phyloP scores from a whole-genome alignment of 2,797 vertebrate genomes.

The Sitta carolinensis region DNA sequence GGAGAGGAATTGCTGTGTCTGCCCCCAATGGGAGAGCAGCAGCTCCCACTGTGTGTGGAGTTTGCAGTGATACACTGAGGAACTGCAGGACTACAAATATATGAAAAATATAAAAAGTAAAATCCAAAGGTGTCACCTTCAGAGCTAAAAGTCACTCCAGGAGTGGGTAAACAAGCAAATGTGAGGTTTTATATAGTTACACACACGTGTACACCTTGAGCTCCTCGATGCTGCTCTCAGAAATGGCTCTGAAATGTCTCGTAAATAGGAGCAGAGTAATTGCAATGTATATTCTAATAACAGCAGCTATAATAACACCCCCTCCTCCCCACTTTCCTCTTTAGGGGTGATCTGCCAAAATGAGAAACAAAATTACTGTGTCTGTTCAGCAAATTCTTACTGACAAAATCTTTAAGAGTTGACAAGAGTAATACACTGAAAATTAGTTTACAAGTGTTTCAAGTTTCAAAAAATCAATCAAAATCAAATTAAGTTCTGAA shows the following conservation, averaged over 20 bases:
- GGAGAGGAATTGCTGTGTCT: not conserved
- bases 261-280: constrained; percentile 61
- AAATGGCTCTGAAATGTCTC: constrained; percentile 26
- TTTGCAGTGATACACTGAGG: not conserved
- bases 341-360: constrained; percentile 76
- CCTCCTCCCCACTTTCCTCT: constrained; percentile 59
- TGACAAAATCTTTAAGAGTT: constrained; percentile 82
- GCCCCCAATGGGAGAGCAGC: not conserved
- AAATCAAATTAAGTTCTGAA: constrained; percentile 83
- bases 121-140: not conserved
- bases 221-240: not conserved
- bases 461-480: constrained; percentile 84
- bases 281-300: constrained; percentile 74
- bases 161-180: not conserved
- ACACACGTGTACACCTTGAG: not conserved
- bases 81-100: not conserved
- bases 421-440: constrained; percentile 83
- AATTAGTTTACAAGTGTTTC: constrained; percentile 85
- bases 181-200: not conserved
- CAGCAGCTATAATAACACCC: constrained; percentile 60
- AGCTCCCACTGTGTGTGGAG: not conserved
- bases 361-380: constrained; percentile 78
- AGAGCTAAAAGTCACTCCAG: not conserved
- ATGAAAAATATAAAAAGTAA: not conserved
- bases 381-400: constrained; percentile 82